These are phyloP conservation scores for Macroteleia sp. DNA, from an alignment of 2,888 invertebrate species.

Conservation along the genomic window DNA sequence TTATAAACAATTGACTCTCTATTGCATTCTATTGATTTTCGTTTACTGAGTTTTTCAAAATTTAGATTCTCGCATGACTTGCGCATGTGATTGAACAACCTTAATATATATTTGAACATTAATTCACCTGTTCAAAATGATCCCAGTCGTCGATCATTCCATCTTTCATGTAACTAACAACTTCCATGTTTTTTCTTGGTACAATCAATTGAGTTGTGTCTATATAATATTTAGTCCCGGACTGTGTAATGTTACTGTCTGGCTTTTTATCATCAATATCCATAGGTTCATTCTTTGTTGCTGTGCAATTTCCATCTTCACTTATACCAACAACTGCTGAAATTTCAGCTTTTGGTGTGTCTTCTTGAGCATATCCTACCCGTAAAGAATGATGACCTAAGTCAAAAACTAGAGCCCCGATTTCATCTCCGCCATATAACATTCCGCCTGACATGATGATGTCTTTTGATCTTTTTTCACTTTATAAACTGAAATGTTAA, in stretches of 20 bases:
- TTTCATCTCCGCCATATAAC: conserved; percentile 98
- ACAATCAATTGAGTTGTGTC: conserved; percentile 97
- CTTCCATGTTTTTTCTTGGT: conserved; percentile 94
- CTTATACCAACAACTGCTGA: conserved; percentile 95
- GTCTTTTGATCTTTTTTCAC: too few species aligned
- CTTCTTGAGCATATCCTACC: conserved; percentile 98
- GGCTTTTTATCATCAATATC: conserved; percentile 89
- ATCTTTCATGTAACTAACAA: conserved; percentile 97
- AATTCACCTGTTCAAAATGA: conserved; percentile 98
- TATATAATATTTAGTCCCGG: conserved; percentile 91
- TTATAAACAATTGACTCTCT: too few species aligned
- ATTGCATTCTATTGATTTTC: too few species aligned
- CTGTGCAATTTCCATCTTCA: conserved; percentile 86
- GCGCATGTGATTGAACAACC: too few species aligned
- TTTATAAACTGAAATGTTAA: background rate
- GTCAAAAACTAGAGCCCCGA: conserved; percentile 99
- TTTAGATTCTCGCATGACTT: too few species aligned
- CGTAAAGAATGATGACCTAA: conserved; percentile 95
- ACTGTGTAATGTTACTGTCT: conserved; percentile 89
- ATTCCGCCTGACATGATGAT: conserved; percentile 82
- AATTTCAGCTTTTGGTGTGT: conserved; percentile 99
- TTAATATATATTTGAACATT: too few species aligned
- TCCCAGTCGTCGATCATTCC: conserved; percentile 99
- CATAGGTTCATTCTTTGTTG: conserved; percentile 88
- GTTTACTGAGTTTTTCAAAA: too few species aligned